These are phyloP conservation scores for Gadus chalcogrammus DNA, from an alignment of 2,113 vertebrate genomes.

Conservation along the genomic window DNA sequence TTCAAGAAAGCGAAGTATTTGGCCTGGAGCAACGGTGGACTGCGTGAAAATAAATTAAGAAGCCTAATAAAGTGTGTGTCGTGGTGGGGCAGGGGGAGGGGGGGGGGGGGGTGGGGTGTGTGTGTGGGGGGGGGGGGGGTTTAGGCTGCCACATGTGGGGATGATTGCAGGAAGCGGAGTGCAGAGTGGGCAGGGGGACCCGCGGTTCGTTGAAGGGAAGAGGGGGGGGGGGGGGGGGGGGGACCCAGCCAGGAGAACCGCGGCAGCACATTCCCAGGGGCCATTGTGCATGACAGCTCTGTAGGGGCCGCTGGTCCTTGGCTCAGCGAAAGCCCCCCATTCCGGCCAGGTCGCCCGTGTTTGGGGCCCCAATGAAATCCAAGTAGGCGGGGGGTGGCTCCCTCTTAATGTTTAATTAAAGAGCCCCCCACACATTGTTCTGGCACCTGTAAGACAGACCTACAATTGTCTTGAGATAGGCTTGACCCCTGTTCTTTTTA, in stretches of 20 bases:
- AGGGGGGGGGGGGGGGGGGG: no score
- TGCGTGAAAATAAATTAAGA: constrained; percentile 71
- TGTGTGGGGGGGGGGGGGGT: no score
- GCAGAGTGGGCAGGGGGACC: constrained; percentile 41
- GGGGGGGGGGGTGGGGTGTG: no score
- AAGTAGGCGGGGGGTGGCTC: constrained; percentile 38
- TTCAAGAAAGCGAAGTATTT: constrained; percentile 58
- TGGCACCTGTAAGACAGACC: constrained; percentile 20
- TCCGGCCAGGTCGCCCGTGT: constrained; percentile 67
- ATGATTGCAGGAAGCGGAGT: constrained; percentile 75
- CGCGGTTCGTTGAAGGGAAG: no score
- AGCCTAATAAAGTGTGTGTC: constrained; percentile 74
- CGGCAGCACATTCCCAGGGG: constrained; percentile 63
- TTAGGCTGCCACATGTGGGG: constrained; percentile 70
- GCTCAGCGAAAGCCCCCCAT: constrained; percentile 61
- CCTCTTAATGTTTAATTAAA: constrained; percentile 68
- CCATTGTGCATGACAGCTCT: constrained; percentile 54
- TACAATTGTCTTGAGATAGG: neutral
- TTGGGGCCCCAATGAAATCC: constrained; percentile 56
- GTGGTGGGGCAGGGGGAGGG: constrained; percentile 43
- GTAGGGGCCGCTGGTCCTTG: constrained; percentile 20
- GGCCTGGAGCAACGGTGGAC: constrained; percentile 62
- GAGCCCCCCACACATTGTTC: constrained; percentile 35
- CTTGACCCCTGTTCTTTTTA: no score
- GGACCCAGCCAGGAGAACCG: constrained; percentile 49